Conservation (phyloP, 2,888 invertebrate genomes). For the Linhomoeus sp. region DNA sequence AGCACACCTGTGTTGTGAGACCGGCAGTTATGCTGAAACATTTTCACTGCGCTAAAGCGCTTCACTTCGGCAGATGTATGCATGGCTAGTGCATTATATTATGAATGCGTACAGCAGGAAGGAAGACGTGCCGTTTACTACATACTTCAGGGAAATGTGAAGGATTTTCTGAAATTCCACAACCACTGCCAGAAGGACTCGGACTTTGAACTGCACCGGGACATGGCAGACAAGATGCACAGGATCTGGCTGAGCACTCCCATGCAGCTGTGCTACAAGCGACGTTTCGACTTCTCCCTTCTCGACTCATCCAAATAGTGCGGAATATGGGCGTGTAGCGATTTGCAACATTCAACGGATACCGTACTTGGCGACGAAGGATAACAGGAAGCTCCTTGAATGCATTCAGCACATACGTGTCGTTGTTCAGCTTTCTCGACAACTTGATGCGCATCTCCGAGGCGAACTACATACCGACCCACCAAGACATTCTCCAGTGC, state of each 20-base stretch:
- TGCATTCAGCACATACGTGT: too few species aligned
- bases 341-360: neutral
- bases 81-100: too few species aligned
- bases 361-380: too few species aligned
- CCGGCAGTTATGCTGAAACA: too few species aligned
- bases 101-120: too few species aligned
- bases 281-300: conserved; percentile 10
- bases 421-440: conserved; percentile 14
- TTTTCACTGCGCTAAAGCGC: too few species aligned
- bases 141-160: too few species aligned
- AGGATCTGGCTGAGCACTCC: conserved; percentile 11
- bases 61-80: too few species aligned
- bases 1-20: too few species aligned
- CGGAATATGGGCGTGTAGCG: neutral
- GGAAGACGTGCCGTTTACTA: too few species aligned
- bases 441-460: conserved; percentile 12
- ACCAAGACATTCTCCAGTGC: conserved; percentile 25
- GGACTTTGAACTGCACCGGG: neutral
- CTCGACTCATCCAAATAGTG: conserved; percentile 15
- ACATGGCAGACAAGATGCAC: conserved; percentile 8
- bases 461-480: conserved; percentile 12
- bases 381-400: too few species aligned
- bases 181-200: neutral
- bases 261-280: conserved; percentile 10
- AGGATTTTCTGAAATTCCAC: neutral